Evolutionary conservation across 1,140 invertebrate genomes (phyloP).

Genomic region (Camponotus floridanus): DNA sequence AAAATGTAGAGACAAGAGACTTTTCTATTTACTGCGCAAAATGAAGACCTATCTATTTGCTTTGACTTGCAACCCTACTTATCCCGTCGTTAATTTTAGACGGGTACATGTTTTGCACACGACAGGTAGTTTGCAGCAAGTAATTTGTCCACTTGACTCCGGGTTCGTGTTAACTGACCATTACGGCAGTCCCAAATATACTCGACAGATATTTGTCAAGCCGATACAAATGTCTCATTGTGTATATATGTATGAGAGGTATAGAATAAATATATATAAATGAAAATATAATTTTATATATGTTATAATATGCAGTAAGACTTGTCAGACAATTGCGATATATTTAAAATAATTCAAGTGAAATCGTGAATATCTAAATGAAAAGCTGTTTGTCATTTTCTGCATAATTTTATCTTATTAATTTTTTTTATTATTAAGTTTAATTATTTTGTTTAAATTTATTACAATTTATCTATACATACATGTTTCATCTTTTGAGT

Average conservation of each 20-base stretch:
- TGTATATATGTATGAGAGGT: conserved; percentile 2
- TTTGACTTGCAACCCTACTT: conserved; percentile 19
- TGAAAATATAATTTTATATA: background rate
- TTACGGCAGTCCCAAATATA: conserved; percentile 52
- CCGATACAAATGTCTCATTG: conserved; percentile 15
- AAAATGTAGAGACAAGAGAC: conserved; percentile 28
- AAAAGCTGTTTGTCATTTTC: background rate
- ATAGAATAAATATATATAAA: background rate
- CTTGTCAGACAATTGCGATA: conserved; percentile 25
- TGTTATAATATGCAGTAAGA: background rate
- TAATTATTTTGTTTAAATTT: background rate
- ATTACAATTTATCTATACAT: background rate
- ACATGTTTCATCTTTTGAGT: background rate
- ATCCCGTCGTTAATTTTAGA: conserved; percentile 50
- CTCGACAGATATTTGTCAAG: conserved; percentile 42
- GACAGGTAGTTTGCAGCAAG: conserved; percentile 45
- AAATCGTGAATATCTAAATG: background rate
- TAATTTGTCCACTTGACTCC: conserved; percentile 52
- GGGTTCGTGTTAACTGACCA: conserved; percentile 30
- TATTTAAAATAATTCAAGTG: background rate
- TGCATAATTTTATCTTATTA: background rate
- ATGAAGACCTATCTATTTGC: conserved; percentile 18
- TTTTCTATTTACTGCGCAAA: conserved; percentile 37
- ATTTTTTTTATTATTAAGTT: background rate
- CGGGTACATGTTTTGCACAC: conserved; percentile 40